Conservation (phyloP, 2,888 invertebrate species). For the Pseudococcus jackbeardsleyi region DNA sequence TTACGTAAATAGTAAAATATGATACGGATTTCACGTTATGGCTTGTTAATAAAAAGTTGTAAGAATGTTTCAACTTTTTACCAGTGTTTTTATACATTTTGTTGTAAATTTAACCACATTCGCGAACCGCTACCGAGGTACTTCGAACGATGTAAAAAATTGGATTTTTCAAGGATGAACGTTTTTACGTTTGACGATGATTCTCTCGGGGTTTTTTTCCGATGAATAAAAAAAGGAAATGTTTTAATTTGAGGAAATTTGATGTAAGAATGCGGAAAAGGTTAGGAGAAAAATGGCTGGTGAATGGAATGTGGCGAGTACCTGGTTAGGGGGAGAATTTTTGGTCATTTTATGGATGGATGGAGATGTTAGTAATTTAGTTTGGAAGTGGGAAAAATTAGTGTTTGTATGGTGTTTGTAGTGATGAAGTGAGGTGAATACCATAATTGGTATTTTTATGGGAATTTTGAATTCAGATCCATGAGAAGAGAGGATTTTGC, state of each 20-base stretch:
- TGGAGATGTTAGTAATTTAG: too few relatives aligned
- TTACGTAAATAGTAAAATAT: constrained; percentile 47
- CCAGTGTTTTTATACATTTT: constrained; percentile 32
- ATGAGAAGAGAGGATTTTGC: too few relatives aligned
- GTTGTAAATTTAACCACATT: constrained; percentile 43
- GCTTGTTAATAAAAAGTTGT: constrained; percentile 51
- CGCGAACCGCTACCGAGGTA: constrained; percentile 7
- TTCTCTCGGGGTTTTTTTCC: neutral
- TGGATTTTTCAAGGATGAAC: neutral
- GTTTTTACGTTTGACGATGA: neutral
- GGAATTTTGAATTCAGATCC: too few relatives aligned
- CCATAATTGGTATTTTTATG: too few relatives aligned
- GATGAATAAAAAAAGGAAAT: neutral
- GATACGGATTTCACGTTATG: constrained; percentile 48
- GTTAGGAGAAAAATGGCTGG: neutral
- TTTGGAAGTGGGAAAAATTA: too few relatives aligned
- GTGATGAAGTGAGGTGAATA: too few relatives aligned
- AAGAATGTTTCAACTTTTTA: constrained; percentile 39
- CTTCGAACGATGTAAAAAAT: constrained; percentile 23
- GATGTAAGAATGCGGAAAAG: neutral
- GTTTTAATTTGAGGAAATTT: neutral
- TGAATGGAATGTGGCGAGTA: too few relatives aligned
- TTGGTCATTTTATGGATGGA: too few relatives aligned
- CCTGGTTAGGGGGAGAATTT: too few relatives aligned
- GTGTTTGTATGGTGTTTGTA: too few relatives aligned